Base-by-base conservation (phyloP, 2,888 invertebrate species). In the Phymatocera aterrima region DNA sequence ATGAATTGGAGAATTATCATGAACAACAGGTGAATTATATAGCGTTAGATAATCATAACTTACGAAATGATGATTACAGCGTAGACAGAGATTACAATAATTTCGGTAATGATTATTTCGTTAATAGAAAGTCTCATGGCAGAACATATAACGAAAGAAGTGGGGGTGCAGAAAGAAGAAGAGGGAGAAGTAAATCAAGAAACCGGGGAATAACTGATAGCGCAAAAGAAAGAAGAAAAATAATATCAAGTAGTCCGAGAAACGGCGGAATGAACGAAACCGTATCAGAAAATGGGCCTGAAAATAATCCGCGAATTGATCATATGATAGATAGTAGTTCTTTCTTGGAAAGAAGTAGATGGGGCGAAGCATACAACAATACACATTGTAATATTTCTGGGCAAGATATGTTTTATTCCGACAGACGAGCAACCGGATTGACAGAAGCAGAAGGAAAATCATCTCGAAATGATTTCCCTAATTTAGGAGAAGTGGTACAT, bases 61-160 rank as follows among this genome's bases (percentile, higher is more conserved):
- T 46, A 34, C 43, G 28, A 34, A 68, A 68, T 37, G 21, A 64
- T 18, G 8, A 64, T 64, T 64, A 64, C 68, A 43, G 28, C 24
- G 28, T 46, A 34, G 68, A 68, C 2, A 43, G 18, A 12, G 15
- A 43, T 43, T 43, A 24, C 0, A 21, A 4, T 10, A 65, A 43
- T 24, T 10, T 24, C 24, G 24, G 54, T 10, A 8, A 10, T 18
- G 21, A 1, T 57, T 24, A 57, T 57, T n/a, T n/a, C n/a, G 10
- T 15, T 57, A 24, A 28, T 28, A 57, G 15, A 12, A 46, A 6
- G 28, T 68, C 46, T n/a, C n/a, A n/a, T n/a, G n/a, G n/a, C n/a
- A n/a, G n/a, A n/a, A n/a, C n/a, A n/a, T n/a, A n/a, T n/a, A n/a
- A n/a, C n/a, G n/a, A n/a, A n/a, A n/a, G n/a, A n/a, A n/a, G n/a